A percentile compares a stretch with the other conserved stretches of the same genome.
Conservation (phyloP, 2,888 invertebrate species). For the Drosophila mercatorum region DNA sequence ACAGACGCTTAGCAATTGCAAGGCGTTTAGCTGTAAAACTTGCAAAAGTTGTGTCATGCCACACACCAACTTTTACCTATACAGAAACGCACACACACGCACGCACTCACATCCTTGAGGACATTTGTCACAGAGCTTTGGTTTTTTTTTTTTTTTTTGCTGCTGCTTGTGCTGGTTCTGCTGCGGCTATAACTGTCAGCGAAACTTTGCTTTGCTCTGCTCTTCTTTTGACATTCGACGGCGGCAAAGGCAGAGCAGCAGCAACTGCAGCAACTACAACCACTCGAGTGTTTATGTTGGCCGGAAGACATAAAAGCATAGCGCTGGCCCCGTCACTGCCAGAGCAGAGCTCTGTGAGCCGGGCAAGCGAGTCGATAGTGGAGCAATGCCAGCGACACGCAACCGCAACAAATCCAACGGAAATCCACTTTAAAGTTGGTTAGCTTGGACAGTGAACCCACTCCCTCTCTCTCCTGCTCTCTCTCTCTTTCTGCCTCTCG, state of each 20-base stretch:
- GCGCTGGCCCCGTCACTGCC: slow-evolving; percentile 20
- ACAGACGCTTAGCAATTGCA: slow-evolving; percentile 71
- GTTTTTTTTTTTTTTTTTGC: slow-evolving; percentile 38
- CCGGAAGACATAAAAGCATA: slow-evolving; percentile 81
- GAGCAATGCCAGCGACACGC: slow-evolving; percentile 71
- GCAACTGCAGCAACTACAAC: slow-evolving; percentile 39
- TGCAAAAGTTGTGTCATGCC: slow-evolving; percentile 67
- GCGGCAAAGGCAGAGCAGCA: slow-evolving; percentile 11
- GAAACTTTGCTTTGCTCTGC: slow-evolving; percentile 65
- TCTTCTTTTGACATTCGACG: slow-evolving; percentile 57
- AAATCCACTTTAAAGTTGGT: slow-evolving; percentile 81
- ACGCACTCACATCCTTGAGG: slow-evolving; percentile 48
- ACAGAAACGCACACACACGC: slow-evolving; percentile 35
- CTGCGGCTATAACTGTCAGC: slow-evolving; percentile 67
- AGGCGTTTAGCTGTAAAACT: slow-evolving; percentile 78
- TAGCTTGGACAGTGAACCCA: slow-evolving; percentile 18
- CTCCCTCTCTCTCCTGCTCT: background rate
- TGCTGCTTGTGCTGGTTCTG: slow-evolving; percentile 15
- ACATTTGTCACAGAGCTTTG: slow-evolving; percentile 72
- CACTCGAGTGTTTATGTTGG: slow-evolving; percentile 80
- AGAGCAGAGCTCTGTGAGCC: slow-evolving; percentile 4
- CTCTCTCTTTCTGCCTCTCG: too few species aligned
- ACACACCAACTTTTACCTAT: slow-evolving; percentile 64
- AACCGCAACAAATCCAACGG: slow-evolving; percentile 79
- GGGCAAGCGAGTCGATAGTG: slow-evolving; percentile 40